Percentiles rank a stretch among this genome's conserved stretches.
These are phyloP conservation scores for Conops quadrifasciatus DNA, from an alignment of 2,888 invertebrate species.

Conservation along the genomic window DNA sequence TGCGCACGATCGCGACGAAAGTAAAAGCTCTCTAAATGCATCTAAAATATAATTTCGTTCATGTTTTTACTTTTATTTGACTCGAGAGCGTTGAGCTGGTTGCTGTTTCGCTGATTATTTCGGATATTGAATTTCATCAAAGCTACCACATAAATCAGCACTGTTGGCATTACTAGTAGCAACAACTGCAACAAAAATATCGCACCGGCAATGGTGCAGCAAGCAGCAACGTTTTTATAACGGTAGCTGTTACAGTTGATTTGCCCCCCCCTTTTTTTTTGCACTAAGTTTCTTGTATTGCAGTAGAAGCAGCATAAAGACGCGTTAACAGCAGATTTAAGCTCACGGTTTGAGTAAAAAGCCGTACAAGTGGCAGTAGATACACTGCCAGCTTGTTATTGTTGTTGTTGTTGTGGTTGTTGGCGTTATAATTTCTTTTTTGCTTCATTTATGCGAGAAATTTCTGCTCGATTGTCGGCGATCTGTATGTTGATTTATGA, in stretches of 20 bases:
- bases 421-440: slow-evolving; percentile 31
- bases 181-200: slow-evolving; percentile 21
- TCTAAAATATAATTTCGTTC: not conserved
- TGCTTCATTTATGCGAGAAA: slow-evolving; percentile 29
- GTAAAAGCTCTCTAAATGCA: not conserved
- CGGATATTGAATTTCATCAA: slow-evolving; percentile 38
- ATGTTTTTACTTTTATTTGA: not conserved
- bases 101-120: slow-evolving; percentile 12
- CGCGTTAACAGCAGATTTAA: slow-evolving; percentile 10
- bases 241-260: slow-evolving; percentile 22
- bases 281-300: not conserved
- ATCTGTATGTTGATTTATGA: slow-evolving; percentile 35
- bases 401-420: slow-evolving; percentile 17
- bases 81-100: not conserved
- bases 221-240: slow-evolving; percentile 38
- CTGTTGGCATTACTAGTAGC: slow-evolving; percentile 25
- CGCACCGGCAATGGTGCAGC: slow-evolving; percentile 27
- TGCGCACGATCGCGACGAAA: too few relatives aligned
- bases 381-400: slow-evolving; percentile 14
- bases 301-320: not conserved
- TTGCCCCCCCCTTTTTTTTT: slow-evolving; percentile 1
- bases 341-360: slow-evolving; percentile 36
- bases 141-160: slow-evolving; percentile 39
- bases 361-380: slow-evolving; percentile 31
- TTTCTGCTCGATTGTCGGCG: slow-evolving; percentile 29